Percentiles rank a stretch among this genome's conserved stretches.
These are phyloP conservation scores for Peromyscus polionotus DNA, from an alignment of 2,113 vertebrate species.

Conservation along the genomic window DNA sequence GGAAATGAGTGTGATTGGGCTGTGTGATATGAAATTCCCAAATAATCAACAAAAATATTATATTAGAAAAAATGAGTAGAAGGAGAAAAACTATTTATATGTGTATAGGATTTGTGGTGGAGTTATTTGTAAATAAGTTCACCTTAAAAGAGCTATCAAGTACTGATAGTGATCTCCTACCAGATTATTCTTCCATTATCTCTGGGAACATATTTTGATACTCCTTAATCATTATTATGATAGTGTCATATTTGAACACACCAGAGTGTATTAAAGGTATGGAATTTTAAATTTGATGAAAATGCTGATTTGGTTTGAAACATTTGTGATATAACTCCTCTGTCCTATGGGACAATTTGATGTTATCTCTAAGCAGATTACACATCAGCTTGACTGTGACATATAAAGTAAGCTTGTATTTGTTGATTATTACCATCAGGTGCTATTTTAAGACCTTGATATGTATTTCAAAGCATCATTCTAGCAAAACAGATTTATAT, in stretches of 20 bases:
- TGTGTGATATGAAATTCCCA: no score
- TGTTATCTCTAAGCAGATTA: not conserved
- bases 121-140: not conserved
- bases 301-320: not conserved
- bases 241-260: not conserved
- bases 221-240: not conserved
- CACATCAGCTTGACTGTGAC: not conserved
- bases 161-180: not conserved
- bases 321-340: not conserved
- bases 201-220: not conserved
- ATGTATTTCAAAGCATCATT: not conserved
- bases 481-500: not conserved
- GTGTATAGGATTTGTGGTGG: accelerated
- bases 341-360: conserved; percentile 11
- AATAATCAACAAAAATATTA: no score
- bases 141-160: not conserved
- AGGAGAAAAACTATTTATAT: not conserved
- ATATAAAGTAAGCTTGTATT: not conserved
- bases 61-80: not conserved
- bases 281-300: not conserved
- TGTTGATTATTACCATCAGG: not conserved
- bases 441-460: conserved; percentile 31
- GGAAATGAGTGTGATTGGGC: no score
- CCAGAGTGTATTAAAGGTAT: not conserved
- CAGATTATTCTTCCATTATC: not conserved